Evolutionary conservation across 2,888 invertebrate species (phyloP).

Genomic region (Pseudococcus longispinus): DNA sequence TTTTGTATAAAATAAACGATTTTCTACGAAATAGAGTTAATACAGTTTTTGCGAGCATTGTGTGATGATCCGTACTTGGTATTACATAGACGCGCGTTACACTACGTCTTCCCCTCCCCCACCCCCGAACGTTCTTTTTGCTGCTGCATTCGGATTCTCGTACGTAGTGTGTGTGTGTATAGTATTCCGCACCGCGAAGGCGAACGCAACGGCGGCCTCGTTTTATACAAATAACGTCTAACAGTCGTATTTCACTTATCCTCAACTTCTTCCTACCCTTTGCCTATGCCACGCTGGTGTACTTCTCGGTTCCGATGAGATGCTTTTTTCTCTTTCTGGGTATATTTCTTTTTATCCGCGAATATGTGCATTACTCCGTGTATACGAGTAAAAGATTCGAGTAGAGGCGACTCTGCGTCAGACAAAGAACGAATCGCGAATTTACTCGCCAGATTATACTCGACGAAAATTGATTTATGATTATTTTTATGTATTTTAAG

Average conservation of each 20-base stretch:
- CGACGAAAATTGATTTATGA: constrained; percentile 24
- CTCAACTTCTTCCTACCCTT: background rate
- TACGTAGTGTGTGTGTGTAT: background rate
- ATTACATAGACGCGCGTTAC: constrained; percentile 33
- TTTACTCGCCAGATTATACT: background rate
- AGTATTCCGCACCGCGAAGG: background rate
- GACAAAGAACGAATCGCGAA: background rate
- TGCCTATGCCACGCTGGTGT: background rate
- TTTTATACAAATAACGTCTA: constrained; percentile 45
- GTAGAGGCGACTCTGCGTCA: background rate
- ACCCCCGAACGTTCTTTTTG: background rate
- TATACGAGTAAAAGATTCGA: background rate
- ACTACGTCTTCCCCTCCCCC: background rate
- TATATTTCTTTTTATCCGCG: background rate
- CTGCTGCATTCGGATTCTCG: background rate
- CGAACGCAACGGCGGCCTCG: too few species aligned
- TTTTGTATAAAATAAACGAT: constrained; percentile 48
- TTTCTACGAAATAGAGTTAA: constrained; percentile 46
- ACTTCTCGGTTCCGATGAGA: background rate
- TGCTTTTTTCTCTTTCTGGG: background rate
- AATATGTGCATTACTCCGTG: background rate
- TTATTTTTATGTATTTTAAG: constrained; percentile 43
- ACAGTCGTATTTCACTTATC: constrained; percentile 43
- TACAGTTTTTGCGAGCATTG: constrained; percentile 44
- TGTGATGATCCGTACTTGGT: constrained; percentile 48